A percentile compares a stretch with the other conserved stretches of the same genome.
phyloP scores from a whole-genome alignment of 2,113 vertebrate genomes.

The Ovis canadensis region DNA sequence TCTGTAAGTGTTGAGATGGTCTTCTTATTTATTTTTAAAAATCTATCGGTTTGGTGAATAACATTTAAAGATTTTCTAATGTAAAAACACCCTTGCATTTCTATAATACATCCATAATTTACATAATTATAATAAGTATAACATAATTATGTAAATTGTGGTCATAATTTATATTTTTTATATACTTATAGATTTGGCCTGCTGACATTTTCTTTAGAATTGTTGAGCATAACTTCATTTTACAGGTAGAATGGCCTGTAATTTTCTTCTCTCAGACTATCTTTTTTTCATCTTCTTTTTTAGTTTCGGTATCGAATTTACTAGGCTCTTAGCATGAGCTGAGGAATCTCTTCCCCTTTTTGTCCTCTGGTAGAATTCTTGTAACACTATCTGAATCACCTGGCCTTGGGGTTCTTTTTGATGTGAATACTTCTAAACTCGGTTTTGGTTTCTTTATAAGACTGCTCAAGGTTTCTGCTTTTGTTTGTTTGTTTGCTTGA shows the following conservation, averaged over 20 bases:
- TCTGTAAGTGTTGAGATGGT: background rate
- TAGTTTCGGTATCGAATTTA: background rate
- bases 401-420: background rate
- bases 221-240: background rate
- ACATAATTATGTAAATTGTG: background rate
- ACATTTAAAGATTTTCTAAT: background rate
- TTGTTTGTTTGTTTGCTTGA: background rate
- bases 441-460: constrained; percentile 19
- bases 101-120: background rate
- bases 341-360: background rate
- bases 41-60: background rate
- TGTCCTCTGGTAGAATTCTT: constrained; percentile 16
- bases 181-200: background rate
- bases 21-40: background rate
- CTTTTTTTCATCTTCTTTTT: background rate
- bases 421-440: background rate
- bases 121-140: background rate
- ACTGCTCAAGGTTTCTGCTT: background rate
- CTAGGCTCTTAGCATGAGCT: background rate
- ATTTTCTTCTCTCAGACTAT: background rate
- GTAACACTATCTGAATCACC: constrained; percentile 25
- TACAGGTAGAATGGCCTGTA: background rate
- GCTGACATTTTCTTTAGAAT: background rate
- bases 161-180: background rate
- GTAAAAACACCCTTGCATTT: background rate